A percentile compares a stretch with the other conserved stretches of the same genome.
phyloP scores from a whole-genome alignment of 2,113 vertebrate species.

The Capricornis sumatraensis region DNA sequence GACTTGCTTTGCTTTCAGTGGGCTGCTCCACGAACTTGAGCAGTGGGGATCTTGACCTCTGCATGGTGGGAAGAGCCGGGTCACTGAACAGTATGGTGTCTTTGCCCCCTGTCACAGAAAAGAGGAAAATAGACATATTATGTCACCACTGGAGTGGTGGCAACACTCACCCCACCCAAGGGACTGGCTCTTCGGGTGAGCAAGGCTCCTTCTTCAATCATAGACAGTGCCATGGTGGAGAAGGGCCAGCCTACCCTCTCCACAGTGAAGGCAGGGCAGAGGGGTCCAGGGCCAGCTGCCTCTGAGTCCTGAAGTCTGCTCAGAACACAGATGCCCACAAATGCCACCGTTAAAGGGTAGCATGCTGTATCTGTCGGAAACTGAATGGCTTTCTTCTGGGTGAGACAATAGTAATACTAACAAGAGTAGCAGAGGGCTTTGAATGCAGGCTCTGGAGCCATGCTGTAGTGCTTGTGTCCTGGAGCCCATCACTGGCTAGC shows the following conservation, averaged over 20 bases:
- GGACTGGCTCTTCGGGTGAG: background rate
- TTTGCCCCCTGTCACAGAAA: constrained; percentile 82
- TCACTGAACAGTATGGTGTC: constrained; percentile 85
- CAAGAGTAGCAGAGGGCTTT: background rate
- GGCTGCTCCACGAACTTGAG: constrained; percentile 70
- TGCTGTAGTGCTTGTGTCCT: background rate
- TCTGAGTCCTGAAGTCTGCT: background rate
- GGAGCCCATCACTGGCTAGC: background rate
- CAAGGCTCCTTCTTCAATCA: background rate
- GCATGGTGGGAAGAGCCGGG: constrained; percentile 73
- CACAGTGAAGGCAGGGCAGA: background rate
- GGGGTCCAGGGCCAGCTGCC: background rate
- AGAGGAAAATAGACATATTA: background rate
- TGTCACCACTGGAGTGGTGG: background rate
- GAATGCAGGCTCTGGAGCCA: background rate
- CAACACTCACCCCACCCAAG: background rate
- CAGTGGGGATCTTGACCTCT: constrained; percentile 79
- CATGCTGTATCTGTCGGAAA: background rate
- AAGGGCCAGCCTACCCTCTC: background rate
- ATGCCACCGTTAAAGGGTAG: background rate
- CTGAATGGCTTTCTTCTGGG: too few relatives aligned
- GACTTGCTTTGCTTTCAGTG: constrained; percentile 64
- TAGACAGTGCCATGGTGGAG: background rate
- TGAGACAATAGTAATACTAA: rapidly evolving
- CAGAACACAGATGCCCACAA: background rate